Conservation (phyloP, 2,113 vertebrate genomes). For the Ptilorrhoa leucosticta region DNA sequence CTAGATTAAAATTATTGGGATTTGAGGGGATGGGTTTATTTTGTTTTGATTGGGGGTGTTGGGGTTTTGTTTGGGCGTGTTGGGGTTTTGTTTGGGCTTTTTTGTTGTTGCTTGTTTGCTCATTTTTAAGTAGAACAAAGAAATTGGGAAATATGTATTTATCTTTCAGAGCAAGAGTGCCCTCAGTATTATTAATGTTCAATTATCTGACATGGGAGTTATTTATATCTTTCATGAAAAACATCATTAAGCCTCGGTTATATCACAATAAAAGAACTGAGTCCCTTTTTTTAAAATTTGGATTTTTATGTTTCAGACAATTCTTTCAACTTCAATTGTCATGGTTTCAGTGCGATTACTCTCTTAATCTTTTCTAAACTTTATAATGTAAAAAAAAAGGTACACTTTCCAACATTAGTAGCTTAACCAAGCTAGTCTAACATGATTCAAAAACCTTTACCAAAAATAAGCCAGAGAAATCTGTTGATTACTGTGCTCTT, state of each 20-base stretch:
- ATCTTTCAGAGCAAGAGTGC: not conserved
- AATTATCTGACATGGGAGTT: not conserved
- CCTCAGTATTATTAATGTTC: not conserved
- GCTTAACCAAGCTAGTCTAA: not conserved
- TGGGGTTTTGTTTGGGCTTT: too few relatives aligned
- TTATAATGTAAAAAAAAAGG: not conserved
- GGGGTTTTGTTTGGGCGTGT: too few relatives aligned
- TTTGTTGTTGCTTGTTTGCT: not conserved
- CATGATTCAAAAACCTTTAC: not conserved
- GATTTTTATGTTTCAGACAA: not conserved
- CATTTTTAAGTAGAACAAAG: not conserved
- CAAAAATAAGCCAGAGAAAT: not conserved
- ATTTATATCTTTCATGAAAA: not conserved
- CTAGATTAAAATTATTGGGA: not conserved
- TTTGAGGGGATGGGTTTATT: not conserved
- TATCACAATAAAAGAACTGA: not conserved
- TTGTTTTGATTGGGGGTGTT: not conserved
- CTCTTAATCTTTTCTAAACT: not conserved
- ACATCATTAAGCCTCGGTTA: not conserved
- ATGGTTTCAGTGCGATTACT: not conserved
- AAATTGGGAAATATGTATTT: not conserved
- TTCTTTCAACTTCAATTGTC: not conserved
- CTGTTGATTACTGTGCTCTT: not conserved
- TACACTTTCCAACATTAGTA: not conserved
- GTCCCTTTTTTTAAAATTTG: not conserved